A percentile compares a stretch with the other conserved stretches of the same genome.
These are phyloP conservation scores for Leptinotarsa defecta DNA, from an alignment of 1,140 invertebrate genomes.

Conservation along the genomic window DNA sequence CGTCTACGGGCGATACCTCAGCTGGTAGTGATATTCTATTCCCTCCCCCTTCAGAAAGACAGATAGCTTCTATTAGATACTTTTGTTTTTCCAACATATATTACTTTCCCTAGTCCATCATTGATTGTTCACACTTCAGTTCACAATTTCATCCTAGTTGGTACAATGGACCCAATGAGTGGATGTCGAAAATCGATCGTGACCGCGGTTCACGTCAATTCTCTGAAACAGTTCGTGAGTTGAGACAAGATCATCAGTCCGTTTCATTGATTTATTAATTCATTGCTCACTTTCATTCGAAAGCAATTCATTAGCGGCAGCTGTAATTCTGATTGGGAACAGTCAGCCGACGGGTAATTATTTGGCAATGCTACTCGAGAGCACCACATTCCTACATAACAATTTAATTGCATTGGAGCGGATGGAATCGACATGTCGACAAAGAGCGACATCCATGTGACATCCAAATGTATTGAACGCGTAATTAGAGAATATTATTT, in stretches of 20 bases:
- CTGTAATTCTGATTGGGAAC: neutral
- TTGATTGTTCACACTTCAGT: too few species aligned
- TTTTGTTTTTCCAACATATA: too few species aligned
- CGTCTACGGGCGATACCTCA: too few species aligned
- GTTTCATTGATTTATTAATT: neutral
- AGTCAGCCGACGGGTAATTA: slow-evolving; percentile 2
- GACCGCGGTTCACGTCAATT: too few species aligned
- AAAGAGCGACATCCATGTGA: slow-evolving; percentile 2
- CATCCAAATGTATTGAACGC: neutral
- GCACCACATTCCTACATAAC: neutral
- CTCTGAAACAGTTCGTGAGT: too few species aligned
- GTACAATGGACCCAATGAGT: too few species aligned
- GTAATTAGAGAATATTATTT: neutral
- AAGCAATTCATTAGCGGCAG: neutral
- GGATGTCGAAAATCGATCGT: too few species aligned
- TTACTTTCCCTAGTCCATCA: too few species aligned
- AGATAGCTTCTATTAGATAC: too few species aligned
- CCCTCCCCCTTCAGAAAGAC: too few species aligned
- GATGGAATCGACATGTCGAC: neutral
- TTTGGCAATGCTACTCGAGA: neutral
- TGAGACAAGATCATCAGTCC: neutral
- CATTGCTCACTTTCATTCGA: neutral
- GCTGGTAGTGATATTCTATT: too few species aligned
- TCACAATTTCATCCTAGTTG: too few species aligned
- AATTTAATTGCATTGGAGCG: neutral